These are phyloP conservation scores for Apoda limacodes DNA, from an alignment of 2,888 invertebrate species.

Conservation along the genomic window DNA sequence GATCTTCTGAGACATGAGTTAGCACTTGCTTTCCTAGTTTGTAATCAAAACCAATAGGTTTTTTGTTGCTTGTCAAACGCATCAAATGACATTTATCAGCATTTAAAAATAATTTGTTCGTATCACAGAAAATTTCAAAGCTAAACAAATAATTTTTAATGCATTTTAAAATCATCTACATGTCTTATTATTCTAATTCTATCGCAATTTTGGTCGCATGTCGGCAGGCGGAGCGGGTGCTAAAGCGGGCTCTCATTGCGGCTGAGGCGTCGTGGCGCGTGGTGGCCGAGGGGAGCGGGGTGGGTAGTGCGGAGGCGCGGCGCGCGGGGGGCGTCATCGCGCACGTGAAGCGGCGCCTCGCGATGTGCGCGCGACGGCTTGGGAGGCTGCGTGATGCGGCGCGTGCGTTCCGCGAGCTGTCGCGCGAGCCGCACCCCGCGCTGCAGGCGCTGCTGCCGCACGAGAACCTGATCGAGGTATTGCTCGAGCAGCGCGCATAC, in stretches of 20 bases:
- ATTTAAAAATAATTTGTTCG: no score
- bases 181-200: no score
- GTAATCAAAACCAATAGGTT: no score
- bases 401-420: slow-evolving; percentile 95
- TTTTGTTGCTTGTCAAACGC: no score
- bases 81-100: no score
- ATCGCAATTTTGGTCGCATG: no score
- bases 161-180: no score
- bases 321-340: slow-evolving; percentile 94
- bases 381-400: slow-evolving; percentile 95
- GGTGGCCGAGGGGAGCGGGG: slow-evolving; percentile 82
- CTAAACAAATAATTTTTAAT: no score
- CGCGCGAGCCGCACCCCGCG: slow-evolving; percentile 96
- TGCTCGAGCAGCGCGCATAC: slow-evolving; percentile 96
- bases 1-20: no score
- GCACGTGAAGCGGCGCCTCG: slow-evolving; percentile 92
- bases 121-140: no score
- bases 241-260: slow-evolving; percentile 92
- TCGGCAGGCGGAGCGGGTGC: slow-evolving; percentile 35
- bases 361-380: slow-evolving; percentile 97
- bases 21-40: no score
- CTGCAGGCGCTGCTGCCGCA: slow-evolving; percentile 90
- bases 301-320: slow-evolving; percentile 90
- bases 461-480: slow-evolving; percentile 95
- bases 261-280: slow-evolving; percentile 73